Conservation (phyloP, 2,888 invertebrate species). For the Tillus elongatus region DNA sequence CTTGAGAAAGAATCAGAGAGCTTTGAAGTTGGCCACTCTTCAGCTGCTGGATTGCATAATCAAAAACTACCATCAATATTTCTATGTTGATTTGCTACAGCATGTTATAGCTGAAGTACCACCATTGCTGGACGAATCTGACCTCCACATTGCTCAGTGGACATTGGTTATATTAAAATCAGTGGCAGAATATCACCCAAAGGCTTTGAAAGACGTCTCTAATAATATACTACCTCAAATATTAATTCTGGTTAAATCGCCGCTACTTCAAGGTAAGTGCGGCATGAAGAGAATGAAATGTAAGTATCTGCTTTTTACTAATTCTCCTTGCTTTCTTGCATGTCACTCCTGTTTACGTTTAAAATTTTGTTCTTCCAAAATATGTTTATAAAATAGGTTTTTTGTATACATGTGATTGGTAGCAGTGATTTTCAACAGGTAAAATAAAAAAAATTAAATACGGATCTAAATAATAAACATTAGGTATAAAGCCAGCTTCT, state of each 20-base stretch:
- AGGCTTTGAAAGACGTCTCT: constrained; percentile 64
- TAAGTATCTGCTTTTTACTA: no score
- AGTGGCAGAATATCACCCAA: constrained; percentile 68
- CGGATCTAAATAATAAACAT: no score
- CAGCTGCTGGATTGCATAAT: constrained; percentile 84
- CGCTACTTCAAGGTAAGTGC: constrained; percentile 77
- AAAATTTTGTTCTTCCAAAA: constrained; percentile 9
- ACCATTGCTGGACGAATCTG: constrained; percentile 83
- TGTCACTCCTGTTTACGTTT: constrained; percentile 7
- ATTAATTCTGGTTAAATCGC: constrained; percentile 78
- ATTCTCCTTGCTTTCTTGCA: constrained; percentile 10
- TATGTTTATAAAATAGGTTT: no score
- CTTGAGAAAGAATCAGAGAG: constrained; percentile 91
- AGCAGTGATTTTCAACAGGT: no score
- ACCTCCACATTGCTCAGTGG: constrained; percentile 93
- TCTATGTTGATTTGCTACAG: constrained; percentile 59
- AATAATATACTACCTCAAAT: constrained; percentile 76
- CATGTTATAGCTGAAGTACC: constrained; percentile 82
- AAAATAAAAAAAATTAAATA: no score
- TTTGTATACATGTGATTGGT: no score
- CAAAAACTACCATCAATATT: constrained; percentile 65
- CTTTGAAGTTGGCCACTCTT: constrained; percentile 83
- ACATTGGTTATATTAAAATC: constrained; percentile 76
- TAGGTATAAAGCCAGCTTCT: no score
- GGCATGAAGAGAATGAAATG: no score